A percentile compares a stretch with the other conserved stretches of the same genome.
Conservation (phyloP, 2,113 vertebrate genomes). For the Chaetodon trifascialis region DNA sequence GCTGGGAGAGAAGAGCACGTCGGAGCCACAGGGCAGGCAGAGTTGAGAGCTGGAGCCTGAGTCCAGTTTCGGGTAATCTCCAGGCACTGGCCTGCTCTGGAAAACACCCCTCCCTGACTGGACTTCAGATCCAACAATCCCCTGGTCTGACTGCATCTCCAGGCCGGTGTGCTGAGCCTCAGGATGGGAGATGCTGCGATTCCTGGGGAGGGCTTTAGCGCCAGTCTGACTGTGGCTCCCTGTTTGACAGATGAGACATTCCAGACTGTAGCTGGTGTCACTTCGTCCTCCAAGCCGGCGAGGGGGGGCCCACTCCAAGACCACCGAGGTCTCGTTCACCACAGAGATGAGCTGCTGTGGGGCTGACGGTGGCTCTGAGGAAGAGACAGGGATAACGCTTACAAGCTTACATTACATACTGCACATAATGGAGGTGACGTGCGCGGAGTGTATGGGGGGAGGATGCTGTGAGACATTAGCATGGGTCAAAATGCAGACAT, state of each 20-base stretch:
- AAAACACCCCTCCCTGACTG: slow-evolving; percentile 67
- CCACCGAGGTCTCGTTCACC: slow-evolving; percentile 97
- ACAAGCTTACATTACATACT: not conserved
- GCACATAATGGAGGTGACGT: slow-evolving; percentile 21
- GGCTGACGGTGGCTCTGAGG: slow-evolving; percentile 92
- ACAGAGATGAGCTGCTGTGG: slow-evolving; percentile 97
- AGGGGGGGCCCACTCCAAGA: slow-evolving; percentile 95
- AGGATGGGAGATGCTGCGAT: slow-evolving; percentile 58
- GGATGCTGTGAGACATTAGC: slow-evolving; percentile 17
- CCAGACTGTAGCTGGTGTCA: slow-evolving; percentile 93
- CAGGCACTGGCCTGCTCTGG: slow-evolving; percentile 51
- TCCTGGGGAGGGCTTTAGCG: slow-evolving; percentile 49
- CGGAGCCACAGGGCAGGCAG: slow-evolving; percentile 91
- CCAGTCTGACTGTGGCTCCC: slow-evolving; percentile 33
- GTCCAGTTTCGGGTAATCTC: slow-evolving; percentile 43
- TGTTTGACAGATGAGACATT: slow-evolving; percentile 92
- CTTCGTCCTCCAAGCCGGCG: slow-evolving; percentile 91
- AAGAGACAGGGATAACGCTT: slow-evolving; percentile 9
- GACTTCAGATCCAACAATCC: slow-evolving; percentile 67
- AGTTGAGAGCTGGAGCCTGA: slow-evolving; percentile 75
- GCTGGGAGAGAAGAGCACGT: slow-evolving; percentile 92
- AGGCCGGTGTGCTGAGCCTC: slow-evolving; percentile 48
- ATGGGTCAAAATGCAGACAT: slow-evolving; percentile 59
- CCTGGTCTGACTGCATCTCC: slow-evolving; percentile 80
- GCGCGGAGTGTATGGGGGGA: not conserved